A percentile compares a stretch with the other conserved stretches of the same genome.
Evolutionary conservation across 2,888 invertebrate genomes (phyloP).

Genomic region (Lepas anatifera): DNA sequence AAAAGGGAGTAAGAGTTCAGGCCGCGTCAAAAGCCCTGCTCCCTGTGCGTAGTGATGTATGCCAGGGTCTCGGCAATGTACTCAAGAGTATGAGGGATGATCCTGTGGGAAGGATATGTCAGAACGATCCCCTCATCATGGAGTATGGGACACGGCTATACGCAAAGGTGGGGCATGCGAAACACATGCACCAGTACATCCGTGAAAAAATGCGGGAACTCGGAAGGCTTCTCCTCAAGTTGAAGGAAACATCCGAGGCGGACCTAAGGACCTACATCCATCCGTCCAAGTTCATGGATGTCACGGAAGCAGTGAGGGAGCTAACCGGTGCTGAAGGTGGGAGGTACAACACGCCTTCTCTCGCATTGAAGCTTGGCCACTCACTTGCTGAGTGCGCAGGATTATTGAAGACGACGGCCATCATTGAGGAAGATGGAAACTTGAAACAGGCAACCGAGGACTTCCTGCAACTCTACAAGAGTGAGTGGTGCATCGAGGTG

Average conservation of each 20-base stretch:
- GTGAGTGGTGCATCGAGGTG: not conserved
- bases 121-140: not conserved
- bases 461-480: not conserved
- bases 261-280: not conserved
- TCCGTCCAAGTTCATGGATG: not conserved
- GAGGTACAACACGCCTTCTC: not conserved
- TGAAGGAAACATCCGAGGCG: not conserved
- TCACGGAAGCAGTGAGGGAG: not conserved
- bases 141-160: not conserved
- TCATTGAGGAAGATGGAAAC: not conserved
- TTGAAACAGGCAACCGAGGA: not conserved
- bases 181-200: not conserved
- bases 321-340: not conserved
- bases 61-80: not conserved
- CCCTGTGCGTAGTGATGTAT: not conserved
- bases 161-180: not conserved
- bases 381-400: not conserved
- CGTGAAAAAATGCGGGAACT: not conserved
- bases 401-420: not conserved
- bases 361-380: not conserved
- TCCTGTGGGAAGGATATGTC: not conserved
- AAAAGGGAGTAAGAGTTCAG: not conserved
- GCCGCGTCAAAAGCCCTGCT: not conserved
- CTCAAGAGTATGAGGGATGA: not conserved
- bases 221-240: not conserved